Percentiles rank a stretch among this genome's conserved stretches.
Conservation (phyloP, 2,797 vertebrate genomes). For the Salmo trutta region DNA sequence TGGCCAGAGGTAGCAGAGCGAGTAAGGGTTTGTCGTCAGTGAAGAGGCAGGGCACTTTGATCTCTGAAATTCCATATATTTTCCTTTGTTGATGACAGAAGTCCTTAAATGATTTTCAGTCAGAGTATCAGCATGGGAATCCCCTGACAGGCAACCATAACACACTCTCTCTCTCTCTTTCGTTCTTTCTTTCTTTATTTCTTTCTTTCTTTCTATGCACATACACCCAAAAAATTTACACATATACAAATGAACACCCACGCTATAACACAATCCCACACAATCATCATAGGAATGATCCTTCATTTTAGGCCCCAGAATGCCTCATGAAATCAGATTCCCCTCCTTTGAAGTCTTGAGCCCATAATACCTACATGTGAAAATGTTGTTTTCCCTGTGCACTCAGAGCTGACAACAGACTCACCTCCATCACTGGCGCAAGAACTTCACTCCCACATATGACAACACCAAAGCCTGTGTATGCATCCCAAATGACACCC, state of each 20-base stretch:
- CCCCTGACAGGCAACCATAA: conserved; percentile 56
- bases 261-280: conserved; percentile 48
- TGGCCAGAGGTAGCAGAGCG: conserved; percentile 37
- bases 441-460: conserved; percentile 62
- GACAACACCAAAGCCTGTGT: conserved; percentile 52
- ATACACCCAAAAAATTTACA: conserved; percentile 3
- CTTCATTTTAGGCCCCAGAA: conserved; percentile 46
- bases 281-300: conserved; percentile 47
- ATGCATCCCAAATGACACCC: not conserved
- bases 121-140: conserved; percentile 71
- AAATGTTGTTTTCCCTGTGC: conserved; percentile 41
- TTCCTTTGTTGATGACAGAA: conserved; percentile 61
- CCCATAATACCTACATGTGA: conserved; percentile 57
- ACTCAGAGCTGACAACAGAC: conserved; percentile 46
- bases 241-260: conserved; percentile 10
- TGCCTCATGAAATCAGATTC: conserved; percentile 69
- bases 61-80: conserved; percentile 55
- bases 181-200: not conserved
- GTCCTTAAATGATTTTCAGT: conserved; percentile 62
- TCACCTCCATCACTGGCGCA: conserved; percentile 28
- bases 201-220: not conserved
- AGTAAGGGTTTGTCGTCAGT: conserved; percentile 46
- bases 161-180: not conserved
- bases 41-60: conserved; percentile 61
- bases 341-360: conserved; percentile 59